phyloP scores from a whole-genome alignment of 2,113 vertebrate species.

The Eurypyga helias region DNA sequence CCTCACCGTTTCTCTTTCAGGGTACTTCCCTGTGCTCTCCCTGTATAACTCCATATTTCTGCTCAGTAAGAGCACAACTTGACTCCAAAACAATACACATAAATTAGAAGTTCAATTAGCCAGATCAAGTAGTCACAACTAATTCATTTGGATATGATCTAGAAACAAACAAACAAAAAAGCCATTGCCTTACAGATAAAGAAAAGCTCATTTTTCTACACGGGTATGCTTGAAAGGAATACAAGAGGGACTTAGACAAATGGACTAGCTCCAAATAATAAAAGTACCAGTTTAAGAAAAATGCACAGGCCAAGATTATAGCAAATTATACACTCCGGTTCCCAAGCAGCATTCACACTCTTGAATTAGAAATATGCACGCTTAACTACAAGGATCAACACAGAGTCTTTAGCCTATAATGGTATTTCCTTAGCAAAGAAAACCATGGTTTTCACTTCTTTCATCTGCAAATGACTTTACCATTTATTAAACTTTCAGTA shows the following conservation, averaged over 20 bases:
- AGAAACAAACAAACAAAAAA: constrained; percentile 5
- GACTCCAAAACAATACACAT: not conserved
- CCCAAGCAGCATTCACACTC: not conserved
- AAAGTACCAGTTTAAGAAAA: constrained; percentile 29
- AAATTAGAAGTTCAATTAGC: constrained; percentile 60
- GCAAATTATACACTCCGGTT: constrained; percentile 9
- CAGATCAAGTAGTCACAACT: constrained; percentile 45
- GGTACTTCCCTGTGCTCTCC: not conserved
- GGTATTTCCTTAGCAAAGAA: not conserved
- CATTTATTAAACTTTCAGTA: not conserved
- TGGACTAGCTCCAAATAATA: constrained; percentile 6
- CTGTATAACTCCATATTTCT: not conserved
- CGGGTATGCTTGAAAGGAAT: not conserved
- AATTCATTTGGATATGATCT: constrained; percentile 28
- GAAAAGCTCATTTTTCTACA: not conserved
- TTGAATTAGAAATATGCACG: not conserved
- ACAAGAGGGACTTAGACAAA: not conserved
- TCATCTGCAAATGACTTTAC: not conserved
- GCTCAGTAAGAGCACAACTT: not conserved
- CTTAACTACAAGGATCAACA: not conserved
- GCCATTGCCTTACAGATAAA: not conserved
- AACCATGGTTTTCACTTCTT: not conserved
- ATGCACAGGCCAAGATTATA: not conserved
- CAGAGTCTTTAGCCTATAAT: not conserved
- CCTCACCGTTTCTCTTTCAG: not conserved